phyloP scores from a whole-genome alignment of 1,140 invertebrate species.

The Scylla paramamosain region DNA sequence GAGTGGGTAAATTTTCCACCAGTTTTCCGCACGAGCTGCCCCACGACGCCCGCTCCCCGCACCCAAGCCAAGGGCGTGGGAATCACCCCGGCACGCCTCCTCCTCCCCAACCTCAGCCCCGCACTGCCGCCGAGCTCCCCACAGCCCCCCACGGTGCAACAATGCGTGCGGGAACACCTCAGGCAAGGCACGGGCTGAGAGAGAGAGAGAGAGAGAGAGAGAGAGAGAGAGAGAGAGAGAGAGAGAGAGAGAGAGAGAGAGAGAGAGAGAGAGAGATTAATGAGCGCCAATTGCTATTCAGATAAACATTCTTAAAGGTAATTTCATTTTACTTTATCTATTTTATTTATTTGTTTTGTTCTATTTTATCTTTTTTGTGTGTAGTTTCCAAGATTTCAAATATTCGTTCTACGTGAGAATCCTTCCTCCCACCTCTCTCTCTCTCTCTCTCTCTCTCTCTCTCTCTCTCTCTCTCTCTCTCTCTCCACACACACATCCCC shows the following conservation, averaged over 20 bases:
- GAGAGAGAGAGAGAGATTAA: neutral
- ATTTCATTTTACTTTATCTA: too few relatives aligned
- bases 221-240: too few relatives aligned
- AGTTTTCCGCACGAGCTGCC: neutral
- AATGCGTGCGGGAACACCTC: too few relatives aligned
- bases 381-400: too few relatives aligned
- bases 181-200: neutral
- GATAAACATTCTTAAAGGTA: too few relatives aligned
- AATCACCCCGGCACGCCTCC: neutral
- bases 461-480: neutral
- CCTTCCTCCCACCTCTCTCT: neutral
- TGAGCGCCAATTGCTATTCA: too few relatives aligned
- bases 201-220: slow-evolving; percentile 21
- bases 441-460: neutral
- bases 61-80: neutral
- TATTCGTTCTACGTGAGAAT: too few relatives aligned
- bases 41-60: neutral
- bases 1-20: neutral
- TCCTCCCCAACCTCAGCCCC: neutral
- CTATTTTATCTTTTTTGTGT: too few relatives aligned
- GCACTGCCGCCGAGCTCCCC: neutral
- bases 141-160: neutral
- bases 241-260: too few relatives aligned
- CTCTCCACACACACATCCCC: neutral
- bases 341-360: too few relatives aligned